Evolutionary conservation across 2,888 invertebrate genomes (phyloP), one percentile per base, ranked within the genome.

Genomic region (Sericinus montela): DNA sequence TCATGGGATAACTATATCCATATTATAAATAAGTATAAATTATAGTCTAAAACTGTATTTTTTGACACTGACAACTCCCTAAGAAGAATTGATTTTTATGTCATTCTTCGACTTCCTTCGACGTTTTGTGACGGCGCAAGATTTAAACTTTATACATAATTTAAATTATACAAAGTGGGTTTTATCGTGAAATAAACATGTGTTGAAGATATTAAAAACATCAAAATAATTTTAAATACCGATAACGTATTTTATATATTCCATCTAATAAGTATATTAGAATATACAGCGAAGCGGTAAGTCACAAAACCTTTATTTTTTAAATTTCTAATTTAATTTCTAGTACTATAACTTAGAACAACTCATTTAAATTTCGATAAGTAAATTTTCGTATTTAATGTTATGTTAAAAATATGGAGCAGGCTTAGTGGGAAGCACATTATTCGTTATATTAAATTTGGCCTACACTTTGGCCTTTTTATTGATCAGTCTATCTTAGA

Each of bases 61-160:
- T 52, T 53, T 38, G 10, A 28, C 19, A 13, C 36, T 43, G 43
- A 35, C 34, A 49, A 49, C 49, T 29, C 49, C 10, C 32, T 36
- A 36, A 19, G 52, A 58, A 41, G 51, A 63, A 80, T 84, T 74
- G 80, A 79, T 83, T 82, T 70, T 78, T 72, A 69, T 70, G 79
- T 82, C 80, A 80, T 60, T 64, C 61, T 64, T 65, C 62, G 60
- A 61, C 65, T 60, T 57, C 63, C 61, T 65, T 65, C 62, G 60
- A 61, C 65, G 61, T 57, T 62, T 63, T 73, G 67, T 74, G 76
- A 72, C 74, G 80, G 87, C 86, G 86, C 81, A 83, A 85, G 83
- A 84, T 87, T 87, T 83, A 65, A 87, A 87, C 73, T 72, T 54
- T 56, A 52, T 58, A 59, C 57, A 60, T 58, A 53, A 23, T 29